Base-by-base conservation (phyloP, 2,888 invertebrate genomes). In the Hirtodrosophila duncani region DNA sequence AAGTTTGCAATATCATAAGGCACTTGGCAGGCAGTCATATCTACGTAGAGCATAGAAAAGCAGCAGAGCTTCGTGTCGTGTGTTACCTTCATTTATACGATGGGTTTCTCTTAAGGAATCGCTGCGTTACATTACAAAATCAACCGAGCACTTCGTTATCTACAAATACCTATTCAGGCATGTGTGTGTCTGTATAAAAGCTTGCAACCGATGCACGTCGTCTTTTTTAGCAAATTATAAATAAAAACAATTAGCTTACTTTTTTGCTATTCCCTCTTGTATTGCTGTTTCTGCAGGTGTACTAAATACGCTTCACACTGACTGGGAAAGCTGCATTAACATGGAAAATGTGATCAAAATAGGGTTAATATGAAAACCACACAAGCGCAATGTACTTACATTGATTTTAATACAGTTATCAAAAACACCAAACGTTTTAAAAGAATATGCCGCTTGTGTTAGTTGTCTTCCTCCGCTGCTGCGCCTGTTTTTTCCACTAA, bases 1-100 rank as follows among this genome's bases (percentile, higher is more conserved):
- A 74, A 77, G 75, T 77, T 77, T 81, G 74, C 81, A 78, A 77
- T 78, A 64, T 69, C 55, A 65, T 67, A 75, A 67, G 70, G 63
- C 72, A 77, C 81, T 77, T 72, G 69, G 72, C 77, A 71, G 65
- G 77, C 64, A 53, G 59, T 70, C 46, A 49, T 44, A 4, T 4
- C 20, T 3, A 20, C n/a, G n/a, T n/a, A n/a, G n/a, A n/a, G n/a
- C n/a, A n/a, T n/a, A n/a, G n/a, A n/a, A n/a, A n/a, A n/a, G n/a
- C n/a, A n/a, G n/a, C n/a, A n/a, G n/a, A n/a, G n/a, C n/a, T n/a
- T n/a, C n/a, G n/a, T n/a, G n/a, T n/a, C n/a, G n/a, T n/a, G n/a
- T n/a, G n/a, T n/a, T n/a, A n/a, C n/a, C n/a, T n/a, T n/a, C n/a
- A n/a, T n/a, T n/a, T n/a, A n/a, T n/a, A n/a, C n/a, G n/a, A n/a